Percentiles rank a stretch among this genome's conserved stretches.
These are phyloP conservation scores for Pseudomugil gertrudae DNA, from an alignment of 2,797 vertebrate species.

Conservation along the genomic window DNA sequence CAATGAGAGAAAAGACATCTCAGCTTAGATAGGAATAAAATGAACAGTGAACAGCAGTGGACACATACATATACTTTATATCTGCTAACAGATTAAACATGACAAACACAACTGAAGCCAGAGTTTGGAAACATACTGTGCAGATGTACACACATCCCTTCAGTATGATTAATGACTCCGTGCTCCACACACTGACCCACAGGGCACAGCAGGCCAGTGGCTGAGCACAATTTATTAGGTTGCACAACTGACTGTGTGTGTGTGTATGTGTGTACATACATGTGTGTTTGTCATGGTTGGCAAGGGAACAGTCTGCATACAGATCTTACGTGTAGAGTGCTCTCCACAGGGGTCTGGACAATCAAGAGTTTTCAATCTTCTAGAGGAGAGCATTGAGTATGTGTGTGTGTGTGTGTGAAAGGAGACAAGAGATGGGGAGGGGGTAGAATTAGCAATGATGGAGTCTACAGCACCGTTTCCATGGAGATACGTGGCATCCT, in stretches of 20 bases:
- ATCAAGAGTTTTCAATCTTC: constrained; percentile 52
- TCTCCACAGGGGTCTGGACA: constrained; percentile 39
- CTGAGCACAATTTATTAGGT: constrained; percentile 76
- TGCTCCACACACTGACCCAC: constrained; percentile 66
- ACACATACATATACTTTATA: not conserved
- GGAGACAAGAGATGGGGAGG: not conserved
- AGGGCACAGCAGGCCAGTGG: constrained; percentile 69
- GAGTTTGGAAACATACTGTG: constrained; percentile 3
- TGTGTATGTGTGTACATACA: constrained; percentile 31
- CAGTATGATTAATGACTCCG: constrained; percentile 76
- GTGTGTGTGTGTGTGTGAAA: not conserved
- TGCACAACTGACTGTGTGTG: constrained; percentile 31
- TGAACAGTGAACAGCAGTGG: not conserved
- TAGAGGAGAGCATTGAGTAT: constrained; percentile 6
- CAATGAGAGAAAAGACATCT: constrained; percentile 14
- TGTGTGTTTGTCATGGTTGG: constrained; percentile 19
- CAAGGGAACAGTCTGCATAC: constrained; percentile 30
- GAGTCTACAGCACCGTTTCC: constrained; percentile 50
- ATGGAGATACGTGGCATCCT: constrained; percentile 59
- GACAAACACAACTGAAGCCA: not conserved
- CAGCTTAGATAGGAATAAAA: constrained; percentile 6
- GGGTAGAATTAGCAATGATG: constrained; percentile 15
- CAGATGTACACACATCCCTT: constrained; percentile 37
- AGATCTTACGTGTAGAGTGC: constrained; percentile 39
- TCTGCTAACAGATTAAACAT: not conserved